phyloP scores from a whole-genome alignment of 2,113 vertebrate species.

The Cephalopholis sonnerati region DNA sequence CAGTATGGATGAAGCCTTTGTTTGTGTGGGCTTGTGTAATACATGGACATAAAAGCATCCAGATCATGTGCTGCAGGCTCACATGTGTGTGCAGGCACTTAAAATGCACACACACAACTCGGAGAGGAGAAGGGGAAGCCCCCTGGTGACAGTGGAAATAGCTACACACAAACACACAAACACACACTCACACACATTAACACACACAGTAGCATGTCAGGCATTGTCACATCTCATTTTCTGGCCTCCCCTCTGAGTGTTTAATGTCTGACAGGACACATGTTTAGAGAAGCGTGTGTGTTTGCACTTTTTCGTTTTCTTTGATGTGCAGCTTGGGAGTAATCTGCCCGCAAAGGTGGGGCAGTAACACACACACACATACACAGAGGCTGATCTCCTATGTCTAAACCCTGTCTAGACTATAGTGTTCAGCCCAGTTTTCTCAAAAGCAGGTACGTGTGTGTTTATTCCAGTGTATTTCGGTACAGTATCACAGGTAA shows the following conservation, averaged over 20 bases:
- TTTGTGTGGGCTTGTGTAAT: slow-evolving; percentile 24
- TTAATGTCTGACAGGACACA: slow-evolving; percentile 56
- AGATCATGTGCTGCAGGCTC: slow-evolving; percentile 39
- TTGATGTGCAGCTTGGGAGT: slow-evolving; percentile 64
- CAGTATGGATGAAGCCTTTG: no score
- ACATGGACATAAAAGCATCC: slow-evolving; percentile 36
- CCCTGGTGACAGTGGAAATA: slow-evolving; percentile 51
- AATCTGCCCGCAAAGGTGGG: slow-evolving; percentile 50
- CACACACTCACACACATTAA: slow-evolving; percentile 6
- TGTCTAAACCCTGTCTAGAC: slow-evolving; percentile 58
- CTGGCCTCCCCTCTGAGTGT: slow-evolving; percentile 42
- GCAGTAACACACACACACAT: slow-evolving; percentile 30
- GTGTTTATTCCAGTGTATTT: not conserved
- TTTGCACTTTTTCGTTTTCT: slow-evolving; percentile 60
- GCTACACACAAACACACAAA: slow-evolving; percentile 31
- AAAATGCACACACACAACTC: slow-evolving; percentile 5
- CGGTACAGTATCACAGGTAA: slow-evolving; percentile 8
- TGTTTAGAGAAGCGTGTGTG: slow-evolving; percentile 33
- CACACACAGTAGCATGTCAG: slow-evolving; percentile 5
- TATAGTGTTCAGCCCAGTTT: slow-evolving; percentile 6
- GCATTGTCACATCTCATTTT: slow-evolving; percentile 34
- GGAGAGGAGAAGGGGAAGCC: slow-evolving; percentile 31
- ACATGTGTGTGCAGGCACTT: slow-evolving; percentile 24
- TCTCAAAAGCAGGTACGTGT: slow-evolving; percentile 15
- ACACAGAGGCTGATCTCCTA: slow-evolving; percentile 17